A percentile compares a stretch with the other conserved stretches of the same genome.
These are phyloP conservation scores for Ptychochromis oligacanthus DNA, from an alignment of 2,113 vertebrate species.

Conservation along the genomic window DNA sequence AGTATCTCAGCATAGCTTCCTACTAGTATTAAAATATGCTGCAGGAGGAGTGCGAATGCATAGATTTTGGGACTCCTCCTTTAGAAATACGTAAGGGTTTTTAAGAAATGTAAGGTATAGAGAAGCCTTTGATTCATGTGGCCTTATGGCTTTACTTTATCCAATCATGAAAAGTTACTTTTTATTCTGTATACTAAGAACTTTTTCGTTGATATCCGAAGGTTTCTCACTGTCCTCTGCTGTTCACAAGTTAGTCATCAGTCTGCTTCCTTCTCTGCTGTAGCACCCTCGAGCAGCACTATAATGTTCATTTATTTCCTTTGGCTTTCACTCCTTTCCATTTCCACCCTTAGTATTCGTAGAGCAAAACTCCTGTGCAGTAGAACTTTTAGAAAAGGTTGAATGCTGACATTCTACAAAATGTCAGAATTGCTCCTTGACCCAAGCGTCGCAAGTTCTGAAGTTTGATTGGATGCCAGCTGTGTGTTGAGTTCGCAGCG, in stretches of 20 bases:
- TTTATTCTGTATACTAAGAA: constrained; percentile 28
- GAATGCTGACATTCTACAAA: constrained; percentile 68
- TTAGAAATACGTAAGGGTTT: neutral
- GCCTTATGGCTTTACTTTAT: constrained; percentile 43
- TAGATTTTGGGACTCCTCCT: neutral
- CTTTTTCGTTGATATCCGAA: constrained; percentile 40
- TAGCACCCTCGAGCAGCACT: constrained; percentile 45
- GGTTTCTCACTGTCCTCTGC: constrained; percentile 56
- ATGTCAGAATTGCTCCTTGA: constrained; percentile 74
- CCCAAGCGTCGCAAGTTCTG: constrained; percentile 46
- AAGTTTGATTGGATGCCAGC: constrained; percentile 71
- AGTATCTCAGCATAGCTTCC: neutral
- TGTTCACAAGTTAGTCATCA: constrained; percentile 54
- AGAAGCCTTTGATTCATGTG: constrained; percentile 22
- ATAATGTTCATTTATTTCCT: constrained; percentile 39
- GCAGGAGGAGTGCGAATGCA: neutral
- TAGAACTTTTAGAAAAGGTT: constrained; percentile 73
- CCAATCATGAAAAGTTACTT: constrained; percentile 60
- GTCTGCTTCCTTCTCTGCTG: constrained; percentile 29
- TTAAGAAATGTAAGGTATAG: neutral
- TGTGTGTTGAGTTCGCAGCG: constrained; percentile 57
- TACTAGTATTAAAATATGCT: neutral
- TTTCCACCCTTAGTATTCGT: constrained; percentile 29
- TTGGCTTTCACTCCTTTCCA: constrained; percentile 37
- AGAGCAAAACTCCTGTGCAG: constrained; percentile 56